Base-by-base conservation (phyloP, 2,113 vertebrate species). In the Aptenodytes patagonicus region DNA sequence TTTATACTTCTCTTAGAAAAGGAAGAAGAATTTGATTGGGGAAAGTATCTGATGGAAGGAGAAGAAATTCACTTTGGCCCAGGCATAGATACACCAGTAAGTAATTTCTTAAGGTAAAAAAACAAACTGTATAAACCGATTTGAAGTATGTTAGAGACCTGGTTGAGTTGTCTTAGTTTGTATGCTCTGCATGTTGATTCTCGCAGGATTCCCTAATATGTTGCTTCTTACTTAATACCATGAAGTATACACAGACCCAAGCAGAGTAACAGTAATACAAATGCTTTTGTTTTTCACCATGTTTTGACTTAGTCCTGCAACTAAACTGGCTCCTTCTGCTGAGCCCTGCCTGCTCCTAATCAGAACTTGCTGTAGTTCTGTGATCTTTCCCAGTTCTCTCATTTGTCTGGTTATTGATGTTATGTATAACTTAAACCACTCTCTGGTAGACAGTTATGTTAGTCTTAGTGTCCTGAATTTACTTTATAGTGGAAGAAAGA, bases 21-120 rank as follows among this genome's bases (percentile, higher is more conserved):
- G 90, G 98, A 98, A 95, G 99, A 99, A 97, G 95, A 97, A 92
- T 99, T 99, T 98, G 99, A 99, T 75, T 99, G 99, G 99, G 98
- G 97, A n/a, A 99, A 98, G 92, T 99, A 99, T 96, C 96, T 99
- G 92, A 98, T 98, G 98, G 99, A 99, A 98, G 99, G 98, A 72
- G 99, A 99, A 98, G 99, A 99, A 90, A 80, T 99, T 77, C 98
- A 99, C 71, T 93, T 97, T 36, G 98, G 98, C 34, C 99, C 98
- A 4, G 98, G 98, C 13, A 46, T 98, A 66, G 98, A 99, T 84
- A 99, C 99, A 77, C 99, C 99, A 22, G 99, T 99, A 98, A 99
- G 99, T 99, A 83, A 75, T 89, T 85, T 66, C 44, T 68, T 77
- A 25, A 57, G 44, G 25, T 52, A 28, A 71, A 94, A 60, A 3